These are phyloP conservation scores for Muscidifurax raptorellus DNA, from an alignment of 1,140 invertebrate species.

Conservation along the genomic window DNA sequence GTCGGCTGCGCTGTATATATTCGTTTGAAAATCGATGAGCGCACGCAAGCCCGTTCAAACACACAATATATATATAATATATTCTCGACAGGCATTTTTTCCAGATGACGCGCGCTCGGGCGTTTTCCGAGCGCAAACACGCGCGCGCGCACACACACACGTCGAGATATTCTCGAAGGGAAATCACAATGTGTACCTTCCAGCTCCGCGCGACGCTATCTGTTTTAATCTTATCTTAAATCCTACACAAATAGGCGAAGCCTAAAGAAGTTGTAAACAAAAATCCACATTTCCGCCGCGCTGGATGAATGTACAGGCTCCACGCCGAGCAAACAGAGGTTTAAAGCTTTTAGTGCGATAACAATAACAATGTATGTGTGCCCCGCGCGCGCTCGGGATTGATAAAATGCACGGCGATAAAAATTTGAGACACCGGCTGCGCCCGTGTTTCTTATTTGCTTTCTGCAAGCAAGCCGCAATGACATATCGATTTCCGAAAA, in stretches of 20 bases:
- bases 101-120: background rate
- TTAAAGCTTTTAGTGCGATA: background rate
- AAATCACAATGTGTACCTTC: conserved; percentile 43
- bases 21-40: background rate
- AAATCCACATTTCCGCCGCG: conserved; percentile 29
- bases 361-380: background rate
- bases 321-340: background rate
- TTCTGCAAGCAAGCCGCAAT: background rate
- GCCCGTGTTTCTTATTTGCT: background rate
- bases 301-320: background rate
- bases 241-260: conserved; percentile 25
- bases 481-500: background rate
- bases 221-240: conserved; percentile 47
- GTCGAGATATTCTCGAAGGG: conserved; percentile 27
- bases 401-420: background rate
- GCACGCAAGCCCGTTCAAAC: background rate
- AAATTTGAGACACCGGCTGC: background rate
- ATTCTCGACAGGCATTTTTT: background rate
- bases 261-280: conserved; percentile 35
- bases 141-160: background rate
- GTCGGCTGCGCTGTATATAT: background rate
- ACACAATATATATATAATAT: no score
- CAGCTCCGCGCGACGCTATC: conserved; percentile 26
- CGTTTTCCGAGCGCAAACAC: conserved; percentile 8
- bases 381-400: background rate